Conservation (phyloP, 2,113 vertebrate species). For the Pelmatolapia mariae region DNA sequence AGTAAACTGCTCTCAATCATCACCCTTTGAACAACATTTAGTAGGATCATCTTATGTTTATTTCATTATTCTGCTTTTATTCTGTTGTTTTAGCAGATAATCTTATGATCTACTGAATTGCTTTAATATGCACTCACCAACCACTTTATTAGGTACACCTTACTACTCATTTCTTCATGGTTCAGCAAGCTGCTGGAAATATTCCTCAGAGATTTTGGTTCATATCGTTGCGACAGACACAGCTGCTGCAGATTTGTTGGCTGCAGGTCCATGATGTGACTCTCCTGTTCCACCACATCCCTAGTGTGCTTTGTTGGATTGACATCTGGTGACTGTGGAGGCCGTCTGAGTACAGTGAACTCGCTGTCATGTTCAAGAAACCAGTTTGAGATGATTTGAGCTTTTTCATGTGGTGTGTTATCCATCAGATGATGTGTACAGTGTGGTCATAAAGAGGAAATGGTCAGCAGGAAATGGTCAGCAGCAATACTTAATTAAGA, state of each 20-base stretch:
- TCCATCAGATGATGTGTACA: neutral
- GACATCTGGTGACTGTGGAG: neutral
- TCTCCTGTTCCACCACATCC: neutral
- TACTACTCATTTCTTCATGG: neutral
- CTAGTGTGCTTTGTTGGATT: fast-evolving
- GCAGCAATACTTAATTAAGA: neutral
- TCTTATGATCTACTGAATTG: neutral
- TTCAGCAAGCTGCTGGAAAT: neutral
- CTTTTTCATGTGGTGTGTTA: neutral
- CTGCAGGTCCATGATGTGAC: neutral
- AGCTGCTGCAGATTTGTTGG: neutral
- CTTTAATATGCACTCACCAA: neutral
- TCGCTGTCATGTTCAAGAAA: neutral
- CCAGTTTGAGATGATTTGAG: neutral
- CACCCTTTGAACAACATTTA: neutral
- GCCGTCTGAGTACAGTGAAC: neutral
- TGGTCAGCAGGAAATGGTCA: neutral
- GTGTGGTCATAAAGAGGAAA: neutral
- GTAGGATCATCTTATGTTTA: neutral
- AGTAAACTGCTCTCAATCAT: neutral
- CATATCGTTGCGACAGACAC: fast-evolving
- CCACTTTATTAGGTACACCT: neutral
- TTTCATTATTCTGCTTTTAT: neutral
- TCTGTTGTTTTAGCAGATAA: neutral
- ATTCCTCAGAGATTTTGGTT: neutral